phyloP scores from a whole-genome alignment of 2,888 invertebrate species.

The Anorthoa munda region DNA sequence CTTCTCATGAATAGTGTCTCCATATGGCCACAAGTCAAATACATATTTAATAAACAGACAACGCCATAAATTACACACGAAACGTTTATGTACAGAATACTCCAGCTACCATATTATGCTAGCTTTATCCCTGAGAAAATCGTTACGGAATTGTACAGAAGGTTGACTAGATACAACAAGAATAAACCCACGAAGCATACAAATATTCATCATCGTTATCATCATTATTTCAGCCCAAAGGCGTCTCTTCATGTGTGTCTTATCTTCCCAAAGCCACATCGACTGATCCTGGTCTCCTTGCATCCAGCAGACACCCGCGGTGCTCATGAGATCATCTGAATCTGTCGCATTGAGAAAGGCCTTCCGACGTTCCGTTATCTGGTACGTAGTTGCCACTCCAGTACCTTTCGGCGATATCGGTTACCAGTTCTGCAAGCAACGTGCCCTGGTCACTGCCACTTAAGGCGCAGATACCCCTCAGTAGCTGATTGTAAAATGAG shows the following conservation, averaged over 20 bases:
- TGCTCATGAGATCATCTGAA: no score
- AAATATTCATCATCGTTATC: background rate
- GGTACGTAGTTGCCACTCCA: no score
- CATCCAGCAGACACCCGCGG: no score
- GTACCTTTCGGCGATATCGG: no score
- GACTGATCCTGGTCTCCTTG: no score
- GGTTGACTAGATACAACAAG: background rate
- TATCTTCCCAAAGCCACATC: no score
- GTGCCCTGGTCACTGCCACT: background rate
- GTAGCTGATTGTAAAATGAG: no score
- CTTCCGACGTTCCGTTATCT: no score
- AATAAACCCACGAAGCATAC: background rate
- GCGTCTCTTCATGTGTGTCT: no score
- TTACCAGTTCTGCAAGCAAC: no score
- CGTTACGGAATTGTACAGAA: constrained; percentile 7
- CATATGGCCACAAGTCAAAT: constrained; percentile 38
- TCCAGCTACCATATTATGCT: constrained; percentile 36
- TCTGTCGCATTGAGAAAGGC: no score
- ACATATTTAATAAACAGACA: constrained; percentile 50
- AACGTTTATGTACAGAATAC: constrained; percentile 34
- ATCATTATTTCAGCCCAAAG: background rate
- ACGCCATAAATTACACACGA: constrained; percentile 47
- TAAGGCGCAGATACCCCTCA: no score
- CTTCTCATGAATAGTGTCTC: constrained; percentile 32
- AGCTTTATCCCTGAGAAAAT: constrained; percentile 31